Percentiles rank a stretch among this genome's conserved stretches.
Conservation (phyloP, 2,113 vertebrate genomes). For the Pitta sordida region DNA sequence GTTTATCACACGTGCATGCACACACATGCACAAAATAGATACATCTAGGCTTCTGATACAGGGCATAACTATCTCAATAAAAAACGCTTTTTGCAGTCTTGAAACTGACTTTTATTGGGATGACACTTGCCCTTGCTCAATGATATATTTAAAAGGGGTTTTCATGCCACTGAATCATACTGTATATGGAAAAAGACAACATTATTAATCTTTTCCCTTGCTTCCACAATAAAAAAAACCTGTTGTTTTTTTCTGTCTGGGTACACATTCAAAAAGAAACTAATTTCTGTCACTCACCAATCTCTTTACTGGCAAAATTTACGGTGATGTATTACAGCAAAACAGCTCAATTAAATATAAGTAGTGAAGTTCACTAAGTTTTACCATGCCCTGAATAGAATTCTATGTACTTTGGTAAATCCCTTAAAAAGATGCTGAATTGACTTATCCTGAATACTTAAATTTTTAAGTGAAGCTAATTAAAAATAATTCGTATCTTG, state of each 20-base stretch:
- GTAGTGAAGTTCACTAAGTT: not conserved
- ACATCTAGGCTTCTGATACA: not conserved
- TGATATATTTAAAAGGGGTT: not conserved
- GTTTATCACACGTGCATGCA: not conserved
- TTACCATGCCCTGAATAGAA: not conserved
- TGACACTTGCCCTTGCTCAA: not conserved
- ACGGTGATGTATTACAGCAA: not conserved
- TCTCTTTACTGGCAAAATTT: not conserved
- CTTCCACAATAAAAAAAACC: not conserved
- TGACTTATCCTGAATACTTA: not conserved
- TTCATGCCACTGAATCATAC: not conserved
- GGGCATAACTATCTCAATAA: not conserved
- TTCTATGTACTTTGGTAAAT: not conserved
- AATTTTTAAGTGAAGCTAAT: not conserved
- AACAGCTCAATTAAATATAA: not conserved
- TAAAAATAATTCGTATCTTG: not conserved
- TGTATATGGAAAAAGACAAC: not conserved
- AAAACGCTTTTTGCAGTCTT: not conserved
- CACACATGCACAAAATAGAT: rapidly evolving
- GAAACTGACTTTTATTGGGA: not conserved
- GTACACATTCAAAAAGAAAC: not conserved
- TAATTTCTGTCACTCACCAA: not conserved
- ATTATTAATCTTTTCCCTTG: not conserved
- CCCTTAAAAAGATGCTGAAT: not conserved
- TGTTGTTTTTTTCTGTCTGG: not conserved